A percentile compares a stretch with the other conserved stretches of the same genome.
Conservation (phyloP, 2,888 invertebrate species). For the Mayetiola destructor region DNA sequence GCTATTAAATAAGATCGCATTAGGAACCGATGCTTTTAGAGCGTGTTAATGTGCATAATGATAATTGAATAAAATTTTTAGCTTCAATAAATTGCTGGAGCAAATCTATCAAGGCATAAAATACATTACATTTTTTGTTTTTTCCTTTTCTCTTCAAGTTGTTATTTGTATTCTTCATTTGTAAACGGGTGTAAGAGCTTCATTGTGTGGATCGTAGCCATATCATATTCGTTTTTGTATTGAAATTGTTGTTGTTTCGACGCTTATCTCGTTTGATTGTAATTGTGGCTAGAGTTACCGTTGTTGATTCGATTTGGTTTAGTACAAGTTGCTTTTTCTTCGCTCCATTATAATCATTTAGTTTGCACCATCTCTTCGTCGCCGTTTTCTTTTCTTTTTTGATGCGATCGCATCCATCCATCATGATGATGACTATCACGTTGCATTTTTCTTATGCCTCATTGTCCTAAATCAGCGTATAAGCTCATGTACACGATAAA, state of each 20-base stretch:
- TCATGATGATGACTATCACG: no score
- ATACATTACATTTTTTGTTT: slow-evolving; percentile 17
- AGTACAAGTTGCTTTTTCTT: background rate
- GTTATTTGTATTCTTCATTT: background rate
- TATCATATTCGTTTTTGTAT: background rate
- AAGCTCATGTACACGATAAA: no score
- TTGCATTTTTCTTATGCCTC: no score
- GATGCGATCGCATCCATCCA: no score
- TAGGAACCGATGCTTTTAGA: slow-evolving; percentile 18
- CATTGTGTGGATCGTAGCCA: background rate
- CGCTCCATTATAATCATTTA: no score
- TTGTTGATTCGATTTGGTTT: slow-evolving; percentile 1
- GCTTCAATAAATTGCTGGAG: slow-evolving; percentile 18
- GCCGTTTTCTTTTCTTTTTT: no score
- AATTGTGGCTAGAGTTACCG: background rate
- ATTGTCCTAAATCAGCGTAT: no score
- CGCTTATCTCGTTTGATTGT: background rate
- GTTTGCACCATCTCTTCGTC: no score
- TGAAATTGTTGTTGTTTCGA: background rate
- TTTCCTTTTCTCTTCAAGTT: background rate
- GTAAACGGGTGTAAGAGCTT: background rate
- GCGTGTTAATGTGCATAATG: slow-evolving; percentile 17
- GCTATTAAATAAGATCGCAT: slow-evolving; percentile 13
- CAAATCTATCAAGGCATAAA: slow-evolving; percentile 18
- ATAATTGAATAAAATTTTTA: slow-evolving; percentile 15